Percentiles rank a stretch among this genome's conserved stretches.
These are phyloP conservation scores for Rallus limicola DNA, from an alignment of 2,113 vertebrate species.

Conservation along the genomic window DNA sequence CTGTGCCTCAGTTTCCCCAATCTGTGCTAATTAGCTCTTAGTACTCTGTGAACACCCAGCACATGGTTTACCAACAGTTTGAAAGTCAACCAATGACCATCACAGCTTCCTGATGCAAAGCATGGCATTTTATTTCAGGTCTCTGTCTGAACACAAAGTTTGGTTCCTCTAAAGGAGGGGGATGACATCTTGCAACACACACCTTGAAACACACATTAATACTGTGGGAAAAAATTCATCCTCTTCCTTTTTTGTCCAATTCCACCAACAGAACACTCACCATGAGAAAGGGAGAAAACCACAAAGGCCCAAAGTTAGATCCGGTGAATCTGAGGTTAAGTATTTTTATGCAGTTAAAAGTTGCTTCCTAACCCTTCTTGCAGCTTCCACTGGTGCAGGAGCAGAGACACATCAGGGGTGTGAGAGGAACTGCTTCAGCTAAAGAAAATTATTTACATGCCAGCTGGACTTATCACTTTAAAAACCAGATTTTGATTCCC, in stretches of 20 bases:
- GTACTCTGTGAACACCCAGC: neutral
- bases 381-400: neutral
- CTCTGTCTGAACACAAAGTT: neutral
- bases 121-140: neutral
- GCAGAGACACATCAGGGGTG: neutral
- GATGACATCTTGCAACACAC: neutral
- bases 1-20: neutral
- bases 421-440: neutral
- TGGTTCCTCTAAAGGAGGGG: neutral
- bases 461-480: neutral
- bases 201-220: neutral
- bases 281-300: neutral
- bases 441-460: neutral
- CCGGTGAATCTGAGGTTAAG: neutral
- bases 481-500: neutral
- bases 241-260: neutral
- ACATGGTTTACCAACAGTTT: neutral
- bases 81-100: neutral
- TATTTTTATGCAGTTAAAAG: neutral
- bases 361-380: neutral
- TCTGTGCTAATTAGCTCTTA: neutral
- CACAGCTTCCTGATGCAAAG: neutral
- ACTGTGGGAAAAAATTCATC: neutral
- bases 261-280: neutral
- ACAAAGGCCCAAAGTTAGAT: neutral